These are phyloP conservation scores for Myripristis jacobus DNA, from an alignment of 2,797 vertebrate species.

Conservation along the genomic window DNA sequence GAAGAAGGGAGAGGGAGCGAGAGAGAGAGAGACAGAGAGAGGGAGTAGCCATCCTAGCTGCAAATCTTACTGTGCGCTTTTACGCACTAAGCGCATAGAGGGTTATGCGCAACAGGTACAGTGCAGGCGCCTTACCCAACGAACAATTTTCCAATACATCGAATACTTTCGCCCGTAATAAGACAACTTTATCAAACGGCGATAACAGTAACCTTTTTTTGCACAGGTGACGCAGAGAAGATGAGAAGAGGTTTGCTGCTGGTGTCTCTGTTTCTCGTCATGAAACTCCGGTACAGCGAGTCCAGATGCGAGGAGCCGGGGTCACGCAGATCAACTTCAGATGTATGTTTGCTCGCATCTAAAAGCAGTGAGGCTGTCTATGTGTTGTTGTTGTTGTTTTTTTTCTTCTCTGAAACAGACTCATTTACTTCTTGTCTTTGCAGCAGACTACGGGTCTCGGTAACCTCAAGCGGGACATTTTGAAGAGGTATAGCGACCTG, in stretches of 20 bases:
- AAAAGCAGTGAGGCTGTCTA: not conserved
- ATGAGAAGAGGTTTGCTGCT: slow-evolving; percentile 84
- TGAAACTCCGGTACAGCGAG: slow-evolving; percentile 81
- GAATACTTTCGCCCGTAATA: not conserved
- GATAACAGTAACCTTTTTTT: slow-evolving; percentile 2
- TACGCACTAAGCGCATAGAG: slow-evolving; percentile 58
- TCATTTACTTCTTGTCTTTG: slow-evolving; percentile 3
- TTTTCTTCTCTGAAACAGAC: not conserved
- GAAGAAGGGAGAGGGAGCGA: not conserved
- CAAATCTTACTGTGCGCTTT: slow-evolving; percentile 43
- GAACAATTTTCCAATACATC: not conserved
- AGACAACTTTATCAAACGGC: not conserved
- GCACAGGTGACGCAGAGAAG: slow-evolving; percentile 70
- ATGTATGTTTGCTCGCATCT: slow-evolving; percentile 66
- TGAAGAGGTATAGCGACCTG: slow-evolving; percentile 86
- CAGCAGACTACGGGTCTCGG: slow-evolving; percentile 77
- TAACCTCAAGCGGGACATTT: slow-evolving; percentile 79
- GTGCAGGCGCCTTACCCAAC: not conserved
- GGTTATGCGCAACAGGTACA: slow-evolving; percentile 21
- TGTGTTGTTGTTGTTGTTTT: too few relatives aligned
- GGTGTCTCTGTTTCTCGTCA: slow-evolving; percentile 82
- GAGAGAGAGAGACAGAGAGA: not conserved
- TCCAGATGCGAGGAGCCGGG: slow-evolving; percentile 85
- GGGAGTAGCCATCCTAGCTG: too few relatives aligned
- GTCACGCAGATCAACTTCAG: slow-evolving; percentile 68